phyloP scores from a whole-genome alignment of 2,797 vertebrate genomes.

The Karalla daura region DNA sequence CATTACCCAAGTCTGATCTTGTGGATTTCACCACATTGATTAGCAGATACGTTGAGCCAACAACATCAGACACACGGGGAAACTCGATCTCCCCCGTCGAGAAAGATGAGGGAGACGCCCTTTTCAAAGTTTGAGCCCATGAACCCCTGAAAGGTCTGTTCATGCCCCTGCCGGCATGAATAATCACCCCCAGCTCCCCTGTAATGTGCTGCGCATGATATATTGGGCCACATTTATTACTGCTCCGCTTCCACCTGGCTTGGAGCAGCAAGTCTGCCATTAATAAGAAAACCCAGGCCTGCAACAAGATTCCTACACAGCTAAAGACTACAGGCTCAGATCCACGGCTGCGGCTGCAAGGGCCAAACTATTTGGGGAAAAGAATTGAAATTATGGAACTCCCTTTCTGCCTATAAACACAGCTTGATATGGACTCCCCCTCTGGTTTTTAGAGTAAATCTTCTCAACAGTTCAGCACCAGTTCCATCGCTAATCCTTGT shows the following conservation, averaged over 20 bases:
- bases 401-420: constrained; percentile 42
- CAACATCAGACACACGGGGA: constrained; percentile 29
- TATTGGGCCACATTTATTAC: constrained; percentile 85
- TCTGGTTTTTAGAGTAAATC: constrained; percentile 7
- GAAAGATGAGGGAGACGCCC: constrained; percentile 78
- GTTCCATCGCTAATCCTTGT: constrained; percentile 42
- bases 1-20: constrained; percentile 14
- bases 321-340: constrained; percentile 58
- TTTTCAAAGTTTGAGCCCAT: constrained; percentile 83
- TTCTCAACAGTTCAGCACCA: constrained; percentile 25
- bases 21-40: constrained; percentile 20
- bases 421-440: constrained; percentile 34
- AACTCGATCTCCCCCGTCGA: constrained; percentile 61
- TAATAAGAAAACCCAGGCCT: constrained; percentile 65
- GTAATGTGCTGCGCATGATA: constrained; percentile 84
- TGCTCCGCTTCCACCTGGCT: constrained; percentile 81
- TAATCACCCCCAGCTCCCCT: constrained; percentile 81
- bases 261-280: constrained; percentile 80
- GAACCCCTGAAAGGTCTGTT: constrained; percentile 84
- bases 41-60: constrained; percentile 30
- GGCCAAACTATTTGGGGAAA: constrained; percentile 75
- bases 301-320: constrained; percentile 65
- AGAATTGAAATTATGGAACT: constrained; percentile 57
- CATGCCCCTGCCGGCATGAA: constrained; percentile 82
- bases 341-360: constrained; percentile 55